Percentiles rank a stretch among this genome's conserved stretches.
Conservation (phyloP, 37 sponge, comb jelly and placozoan species). For the Geodia barretti region DNA sequence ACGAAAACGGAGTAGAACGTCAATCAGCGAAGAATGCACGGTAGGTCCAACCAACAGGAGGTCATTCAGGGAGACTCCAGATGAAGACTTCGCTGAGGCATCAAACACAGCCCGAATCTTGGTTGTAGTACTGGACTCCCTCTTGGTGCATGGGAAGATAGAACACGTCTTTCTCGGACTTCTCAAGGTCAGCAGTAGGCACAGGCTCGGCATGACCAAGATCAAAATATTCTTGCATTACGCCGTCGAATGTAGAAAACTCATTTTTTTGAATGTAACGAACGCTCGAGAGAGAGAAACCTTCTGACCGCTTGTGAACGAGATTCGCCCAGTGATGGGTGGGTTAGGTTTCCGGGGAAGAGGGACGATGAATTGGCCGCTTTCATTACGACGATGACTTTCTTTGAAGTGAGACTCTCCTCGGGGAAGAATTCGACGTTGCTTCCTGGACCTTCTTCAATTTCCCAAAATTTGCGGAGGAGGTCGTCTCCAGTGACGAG, state of each 20-base stretch:
- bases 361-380: conserved; percentile 19
- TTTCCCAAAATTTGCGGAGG: conserved; percentile 27
- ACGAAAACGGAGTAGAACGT: conserved; percentile 21
- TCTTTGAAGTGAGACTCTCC: too few species aligned
- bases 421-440: not conserved
- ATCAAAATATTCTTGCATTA: conserved; percentile 30
- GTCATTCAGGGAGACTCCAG: conserved; percentile 21
- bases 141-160: conserved; percentile 24
- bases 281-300: conserved; percentile 18
- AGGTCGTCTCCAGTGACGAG: conserved; percentile 23
- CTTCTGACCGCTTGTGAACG: conserved; percentile 19
- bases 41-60: conserved; percentile 12
- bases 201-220: conserved; percentile 18
- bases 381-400: not conserved
- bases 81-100: conserved; percentile 14
- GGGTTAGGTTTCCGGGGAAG: conserved; percentile 4
- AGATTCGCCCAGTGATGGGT: conserved; percentile 9
- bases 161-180: not conserved
- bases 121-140: conserved; percentile 11
- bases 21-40: conserved; percentile 12
- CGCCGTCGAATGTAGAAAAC: not conserved
- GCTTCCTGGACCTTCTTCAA: conserved; percentile 19
- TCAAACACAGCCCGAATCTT: conserved; percentile 27
- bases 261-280: conserved; percentile 9
- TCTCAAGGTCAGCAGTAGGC: conserved; percentile 6